Evolutionary conservation across 2,888 invertebrate genomes (phyloP).

Genomic region (Allygus modestus): DNA sequence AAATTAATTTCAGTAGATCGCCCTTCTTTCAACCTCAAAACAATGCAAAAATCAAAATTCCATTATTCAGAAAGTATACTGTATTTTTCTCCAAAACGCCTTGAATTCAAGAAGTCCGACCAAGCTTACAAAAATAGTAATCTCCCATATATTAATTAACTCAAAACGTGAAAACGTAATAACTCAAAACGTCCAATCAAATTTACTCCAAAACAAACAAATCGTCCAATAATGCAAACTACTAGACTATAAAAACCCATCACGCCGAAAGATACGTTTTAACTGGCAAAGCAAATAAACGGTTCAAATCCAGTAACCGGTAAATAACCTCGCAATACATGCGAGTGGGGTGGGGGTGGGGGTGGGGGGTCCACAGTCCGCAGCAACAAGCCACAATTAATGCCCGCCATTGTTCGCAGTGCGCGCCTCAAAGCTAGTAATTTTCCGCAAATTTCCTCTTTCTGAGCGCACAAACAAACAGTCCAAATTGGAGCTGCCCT

Average conservation of each 20-base stretch:
- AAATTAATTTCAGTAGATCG: too few relatives aligned
- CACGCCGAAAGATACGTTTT: neutral
- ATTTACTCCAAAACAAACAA: too few relatives aligned
- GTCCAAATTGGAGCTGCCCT: constrained; percentile 34
- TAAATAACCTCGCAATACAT: neutral
- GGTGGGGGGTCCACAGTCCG: neutral
- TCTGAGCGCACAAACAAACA: constrained; percentile 52
- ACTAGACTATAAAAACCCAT: neutral
- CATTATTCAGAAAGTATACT: too few relatives aligned
- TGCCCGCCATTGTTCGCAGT: constrained; percentile 28
- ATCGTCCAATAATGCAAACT: too few relatives aligned
- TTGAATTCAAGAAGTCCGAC: too few relatives aligned
- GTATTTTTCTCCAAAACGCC: too few relatives aligned
- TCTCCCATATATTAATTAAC: too few relatives aligned
- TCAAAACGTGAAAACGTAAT: too few relatives aligned
- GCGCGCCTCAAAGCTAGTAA: constrained; percentile 43
- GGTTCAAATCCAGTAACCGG: neutral
- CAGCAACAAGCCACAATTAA: constrained; percentile 49
- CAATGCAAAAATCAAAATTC: too few relatives aligned
- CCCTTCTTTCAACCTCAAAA: too few relatives aligned
- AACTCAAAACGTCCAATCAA: too few relatives aligned
- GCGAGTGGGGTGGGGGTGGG: neutral
- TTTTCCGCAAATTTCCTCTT: constrained; percentile 56
- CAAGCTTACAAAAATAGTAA: too few relatives aligned
- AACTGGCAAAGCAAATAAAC: neutral